Base-by-base conservation (phyloP, 1,140 invertebrate species). In the Drosophila lini region DNA sequence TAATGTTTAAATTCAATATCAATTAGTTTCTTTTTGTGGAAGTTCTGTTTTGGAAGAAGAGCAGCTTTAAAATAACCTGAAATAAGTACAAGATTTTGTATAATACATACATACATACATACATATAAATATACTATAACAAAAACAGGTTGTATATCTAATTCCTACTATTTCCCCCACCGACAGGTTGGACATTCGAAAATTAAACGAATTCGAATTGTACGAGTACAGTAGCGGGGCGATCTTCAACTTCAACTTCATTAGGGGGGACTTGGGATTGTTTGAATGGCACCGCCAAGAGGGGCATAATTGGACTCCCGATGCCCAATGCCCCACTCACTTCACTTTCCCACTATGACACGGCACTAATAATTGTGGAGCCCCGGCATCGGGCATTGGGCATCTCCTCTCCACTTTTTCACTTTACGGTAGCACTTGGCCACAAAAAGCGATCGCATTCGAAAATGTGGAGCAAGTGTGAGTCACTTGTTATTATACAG, bases 221-320 rank as follows among this genome's bases (percentile, higher is more conserved):
- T 55, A 38, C 34, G 53, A 40, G 34, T 38, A 25, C 53, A 91
- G 90, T 91, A 91, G 90, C 90, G 47, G 62, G 76, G 60, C 83
- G 75, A 90, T 91, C 90, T 91, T 91, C 90, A 91, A 90, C 90
- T 91, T 91, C 90, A 91, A 90, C 90, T 91, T 91, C 90, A 91
- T 91, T 91, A 91, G 90, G 89, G 86, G 80, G 78, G 86, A 90
- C 90, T 83, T 71, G 78, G 91, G 83, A 90, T 90, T 91, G 74
- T 89, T 90, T 84, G 84, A 90, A 89, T 89, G 84, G 80, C 84
- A 89, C 84, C 74, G 85, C 81, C 76, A 71, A 71, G 53, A 73
- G 70, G 53, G 55, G 78, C 68, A 76, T 79, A 82, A 74, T 81
- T 78, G 73, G 70, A 81, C 60, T 59, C 78, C 71, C 56, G 31